Percentiles rank a stretch among this genome's conserved stretches.
These are phyloP conservation scores for Procavia capensis DNA, from an alignment of 2,113 vertebrate genomes.

Conservation along the genomic window DNA sequence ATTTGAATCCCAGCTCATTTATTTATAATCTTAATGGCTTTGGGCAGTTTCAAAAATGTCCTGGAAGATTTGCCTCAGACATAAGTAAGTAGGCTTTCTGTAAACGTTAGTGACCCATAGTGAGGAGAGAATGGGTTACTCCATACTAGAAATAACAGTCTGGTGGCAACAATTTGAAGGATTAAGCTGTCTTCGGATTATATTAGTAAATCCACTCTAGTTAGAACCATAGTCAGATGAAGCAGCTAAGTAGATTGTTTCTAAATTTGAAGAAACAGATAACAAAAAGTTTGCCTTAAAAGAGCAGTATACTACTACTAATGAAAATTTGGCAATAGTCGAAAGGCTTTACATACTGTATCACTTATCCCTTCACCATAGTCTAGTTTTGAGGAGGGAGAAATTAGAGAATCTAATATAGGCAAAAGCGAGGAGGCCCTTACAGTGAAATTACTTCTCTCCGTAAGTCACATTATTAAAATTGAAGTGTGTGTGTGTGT, in stretches of 20 bases:
- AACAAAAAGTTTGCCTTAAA: background rate
- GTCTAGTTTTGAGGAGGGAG: background rate
- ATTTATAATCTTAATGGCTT: background rate
- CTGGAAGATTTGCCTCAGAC: background rate
- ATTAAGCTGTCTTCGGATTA: background rate
- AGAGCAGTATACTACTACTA: background rate
- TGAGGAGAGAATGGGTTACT: background rate
- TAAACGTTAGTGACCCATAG: background rate
- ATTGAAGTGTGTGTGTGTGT: no score
- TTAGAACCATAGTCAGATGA: background rate
- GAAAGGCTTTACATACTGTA: background rate
- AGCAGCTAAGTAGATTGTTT: slow-evolving; percentile 10
- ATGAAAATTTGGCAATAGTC: background rate
- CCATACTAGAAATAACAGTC: background rate
- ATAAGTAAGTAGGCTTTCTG: background rate
- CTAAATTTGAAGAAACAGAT: slow-evolving; percentile 6
- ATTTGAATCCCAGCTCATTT: background rate
- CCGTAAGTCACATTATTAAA: background rate
- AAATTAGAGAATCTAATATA: background rate
- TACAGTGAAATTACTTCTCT: background rate
- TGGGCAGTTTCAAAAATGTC: background rate
- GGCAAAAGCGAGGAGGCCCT: background rate
- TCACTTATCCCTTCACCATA: background rate
- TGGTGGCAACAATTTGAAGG: background rate
- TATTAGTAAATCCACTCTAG: background rate